Percentiles rank a stretch among this genome's conserved stretches.
These are phyloP conservation scores for Brotula barbata DNA, from an alignment of 2,797 vertebrate genomes.

Conservation along the genomic window DNA sequence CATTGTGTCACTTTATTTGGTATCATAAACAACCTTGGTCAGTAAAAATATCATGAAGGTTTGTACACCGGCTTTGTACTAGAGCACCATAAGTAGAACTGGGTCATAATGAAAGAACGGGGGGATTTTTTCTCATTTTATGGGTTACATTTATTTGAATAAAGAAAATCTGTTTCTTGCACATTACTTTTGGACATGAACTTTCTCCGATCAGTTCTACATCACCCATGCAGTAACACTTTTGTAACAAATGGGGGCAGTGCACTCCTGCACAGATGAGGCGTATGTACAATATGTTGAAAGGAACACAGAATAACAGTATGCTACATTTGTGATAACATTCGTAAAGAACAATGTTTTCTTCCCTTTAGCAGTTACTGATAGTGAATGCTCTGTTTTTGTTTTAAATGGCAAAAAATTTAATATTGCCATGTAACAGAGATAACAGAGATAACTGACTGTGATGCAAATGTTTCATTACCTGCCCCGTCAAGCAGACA, in stretches of 20 bases:
- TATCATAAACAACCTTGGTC: conserved; percentile 26
- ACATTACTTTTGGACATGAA: background rate
- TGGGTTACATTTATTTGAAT: too few species aligned
- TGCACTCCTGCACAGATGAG: conserved; percentile 41
- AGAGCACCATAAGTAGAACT: background rate
- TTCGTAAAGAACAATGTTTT: conserved; percentile 16
- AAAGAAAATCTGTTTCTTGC: background rate
- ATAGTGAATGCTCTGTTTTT: too few species aligned
- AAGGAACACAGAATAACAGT: background rate
- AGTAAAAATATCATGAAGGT: background rate
- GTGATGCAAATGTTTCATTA: conserved; percentile 5
- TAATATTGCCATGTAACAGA: conserved; percentile 9
- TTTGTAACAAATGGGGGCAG: conserved; percentile 69
- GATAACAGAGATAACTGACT: conserved; percentile 7
- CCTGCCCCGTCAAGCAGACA: background rate
- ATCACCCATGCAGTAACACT: conserved; percentile 50
- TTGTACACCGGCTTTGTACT: background rate
- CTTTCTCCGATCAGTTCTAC: too few species aligned
- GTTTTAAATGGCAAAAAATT: conserved; percentile 13
- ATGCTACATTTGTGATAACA: background rate
- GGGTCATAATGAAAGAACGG: background rate
- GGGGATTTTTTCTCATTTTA: too few species aligned
- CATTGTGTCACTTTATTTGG: conserved; percentile 1
- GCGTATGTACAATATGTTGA: conserved; percentile 10
- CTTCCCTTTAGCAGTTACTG: conserved; percentile 25